phyloP scores from a whole-genome alignment of 2,797 vertebrate species.

The Ceryle rudis region DNA sequence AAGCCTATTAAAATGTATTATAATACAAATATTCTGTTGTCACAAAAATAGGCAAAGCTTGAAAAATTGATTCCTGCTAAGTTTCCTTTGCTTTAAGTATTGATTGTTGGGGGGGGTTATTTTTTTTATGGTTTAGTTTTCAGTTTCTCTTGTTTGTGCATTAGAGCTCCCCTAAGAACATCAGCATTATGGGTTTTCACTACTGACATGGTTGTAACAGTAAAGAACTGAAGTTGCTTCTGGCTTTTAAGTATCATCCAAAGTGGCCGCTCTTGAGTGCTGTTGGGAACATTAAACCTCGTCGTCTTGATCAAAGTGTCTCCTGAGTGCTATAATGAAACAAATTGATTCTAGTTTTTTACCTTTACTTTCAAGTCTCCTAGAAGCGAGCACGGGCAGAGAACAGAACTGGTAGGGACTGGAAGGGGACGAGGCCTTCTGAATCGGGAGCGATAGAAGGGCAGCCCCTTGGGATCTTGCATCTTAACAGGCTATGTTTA shows the following conservation, averaged over 20 bases:
- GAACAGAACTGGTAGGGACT: neutral
- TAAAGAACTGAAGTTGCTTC: neutral
- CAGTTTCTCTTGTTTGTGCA: neutral
- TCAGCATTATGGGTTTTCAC: neutral
- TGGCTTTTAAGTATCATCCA: neutral
- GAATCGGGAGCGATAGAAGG: neutral
- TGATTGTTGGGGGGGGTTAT: neutral
- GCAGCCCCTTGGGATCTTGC: neutral
- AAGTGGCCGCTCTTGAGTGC: neutral
- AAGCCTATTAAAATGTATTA: neutral
- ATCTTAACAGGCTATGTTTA: neutral
- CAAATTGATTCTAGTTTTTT: neutral
- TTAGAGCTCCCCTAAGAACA: neutral
- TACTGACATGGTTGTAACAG: fast-evolving
- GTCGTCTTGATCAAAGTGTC: neutral
- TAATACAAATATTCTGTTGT: neutral
- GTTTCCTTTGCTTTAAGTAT: neutral
- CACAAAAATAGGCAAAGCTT: neutral
- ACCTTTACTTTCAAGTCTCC: neutral
- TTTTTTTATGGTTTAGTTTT: neutral
- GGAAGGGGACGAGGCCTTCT: neutral
- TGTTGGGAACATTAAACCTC: neutral
- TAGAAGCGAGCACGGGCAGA: neutral
- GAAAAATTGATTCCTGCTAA: neutral
- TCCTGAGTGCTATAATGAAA: neutral